Evolutionary conservation across 2,888 invertebrate species (phyloP), one percentile per base, ranked within the genome.

Genomic region (Acrobasis suavella): DNA sequence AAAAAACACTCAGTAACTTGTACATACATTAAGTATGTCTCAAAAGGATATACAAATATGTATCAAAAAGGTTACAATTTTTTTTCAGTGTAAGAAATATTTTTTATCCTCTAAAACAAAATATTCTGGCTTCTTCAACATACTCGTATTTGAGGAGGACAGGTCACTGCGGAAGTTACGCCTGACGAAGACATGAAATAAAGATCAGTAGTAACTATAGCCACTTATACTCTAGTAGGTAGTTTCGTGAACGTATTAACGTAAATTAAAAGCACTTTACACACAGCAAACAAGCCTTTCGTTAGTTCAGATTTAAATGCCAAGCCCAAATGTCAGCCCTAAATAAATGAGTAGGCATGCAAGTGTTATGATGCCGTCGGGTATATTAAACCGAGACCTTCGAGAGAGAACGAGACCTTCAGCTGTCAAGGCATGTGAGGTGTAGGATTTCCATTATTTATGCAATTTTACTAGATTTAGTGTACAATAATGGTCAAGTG

Each of bases 321-420:
- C 78, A 80, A 71, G 69, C 68, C 67, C 65, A 77, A 76, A 79
- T 78, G 75, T 70, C 77, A 78, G 65, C n/a, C 65, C 64, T 60
- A 42, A 60, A 60, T 60, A 60, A 60, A 56, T 63, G 60, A 63
- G 50, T 50, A 52, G 22, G 55, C 15, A 12, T 39, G 55, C 54
- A 46, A 22, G 46, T 63, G 67, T 70, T 65, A 67, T 63, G 65
- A 62, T 58, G 67, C 61, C 52, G 64, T 59, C 17, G 52, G 9
- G 38, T 50, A 49, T 37, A 58, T 59, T 59, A 50, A 22, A 22
- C 22, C 22, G 3, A 22, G 22, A 22, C 22, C 22, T 22, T 22
- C 22, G 22, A 22, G 22, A 37, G 14, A 50, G 16, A 50, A 42
- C 12, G 42, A 6, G 56, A 38, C 50, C 59, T 50, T 59, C 59